Evolutionary conservation across 1,140 invertebrate species (phyloP).

Genomic region (Eurosta solidaginis): DNA sequence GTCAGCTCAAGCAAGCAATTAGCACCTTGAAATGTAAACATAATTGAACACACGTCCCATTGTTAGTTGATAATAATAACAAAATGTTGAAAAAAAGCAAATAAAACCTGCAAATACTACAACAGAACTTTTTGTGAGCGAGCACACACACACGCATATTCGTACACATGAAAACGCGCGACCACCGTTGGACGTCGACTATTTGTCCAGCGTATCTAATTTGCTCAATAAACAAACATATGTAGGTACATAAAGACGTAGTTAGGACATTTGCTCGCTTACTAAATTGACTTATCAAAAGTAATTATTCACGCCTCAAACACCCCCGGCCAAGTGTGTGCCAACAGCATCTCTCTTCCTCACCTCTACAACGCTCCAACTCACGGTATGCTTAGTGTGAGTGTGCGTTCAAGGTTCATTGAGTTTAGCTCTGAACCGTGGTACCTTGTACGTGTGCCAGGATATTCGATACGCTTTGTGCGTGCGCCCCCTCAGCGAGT

Average conservation of each 20-base stretch:
- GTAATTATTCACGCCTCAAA: slow-evolving; percentile 30
- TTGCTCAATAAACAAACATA: neutral
- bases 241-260: neutral
- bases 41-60: neutral
- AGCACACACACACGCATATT: no score
- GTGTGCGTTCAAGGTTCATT: neutral
- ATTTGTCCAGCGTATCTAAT: slow-evolving; percentile 19
- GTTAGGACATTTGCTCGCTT: neutral
- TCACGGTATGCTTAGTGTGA: neutral
- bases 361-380: neutral
- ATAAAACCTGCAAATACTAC: neutral
- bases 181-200: neutral
- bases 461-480: slow-evolving; percentile 23
- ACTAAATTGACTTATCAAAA: slow-evolving; percentile 31
- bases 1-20: neutral
- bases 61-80: neutral
- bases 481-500: neutral
- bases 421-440: neutral
- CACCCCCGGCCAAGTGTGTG: neutral
- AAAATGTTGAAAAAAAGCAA: neutral
- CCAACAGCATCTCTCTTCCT: neutral
- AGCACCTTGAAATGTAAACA: neutral
- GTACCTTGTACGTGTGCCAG: slow-evolving; percentile 20
- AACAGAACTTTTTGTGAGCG: neutral
- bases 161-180: no score